phyloP scores from a whole-genome alignment of 2,797 vertebrate genomes.

The Anabas testudineus region DNA sequence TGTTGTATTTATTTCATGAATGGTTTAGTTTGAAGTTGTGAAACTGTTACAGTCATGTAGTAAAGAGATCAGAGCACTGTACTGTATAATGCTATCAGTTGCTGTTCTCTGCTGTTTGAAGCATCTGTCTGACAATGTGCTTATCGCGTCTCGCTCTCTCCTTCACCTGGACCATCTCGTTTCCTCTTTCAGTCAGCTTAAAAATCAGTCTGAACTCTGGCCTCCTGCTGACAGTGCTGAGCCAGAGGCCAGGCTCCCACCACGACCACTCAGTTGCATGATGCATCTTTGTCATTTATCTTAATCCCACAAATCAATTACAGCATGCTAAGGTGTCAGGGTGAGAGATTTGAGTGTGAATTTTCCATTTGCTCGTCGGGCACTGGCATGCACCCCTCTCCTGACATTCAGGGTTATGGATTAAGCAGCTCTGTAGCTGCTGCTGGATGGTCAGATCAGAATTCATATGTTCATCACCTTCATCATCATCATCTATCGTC shows the following conservation, averaged over 20 bases:
- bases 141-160: not conserved
- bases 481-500: no score
- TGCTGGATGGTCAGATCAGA: no score
- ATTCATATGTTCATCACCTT: no score
- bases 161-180: slow-evolving; percentile 17
- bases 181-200: slow-evolving; percentile 29
- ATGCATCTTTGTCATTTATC: slow-evolving; percentile 75
- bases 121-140: slow-evolving; percentile 1
- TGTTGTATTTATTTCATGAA: no score
- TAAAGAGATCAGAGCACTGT: no score
- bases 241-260: slow-evolving; percentile 29
- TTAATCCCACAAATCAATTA: slow-evolving; percentile 80
- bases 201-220: slow-evolving; percentile 54
- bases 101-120: no score
- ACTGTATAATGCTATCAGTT: no score
- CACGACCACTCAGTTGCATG: slow-evolving; percentile 29
- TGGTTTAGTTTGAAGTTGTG: no score
- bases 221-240: slow-evolving; percentile 52
- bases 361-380: slow-evolving; percentile 54
- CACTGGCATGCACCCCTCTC: slow-evolving; percentile 43
- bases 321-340: slow-evolving; percentile 46
- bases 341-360: slow-evolving; percentile 67
- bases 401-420: slow-evolving; percentile 50
- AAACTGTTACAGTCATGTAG: no score
- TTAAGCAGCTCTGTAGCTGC: no score